Base-by-base conservation (phyloP, 2,113 vertebrate genomes). In the Perca fluviatilis region DNA sequence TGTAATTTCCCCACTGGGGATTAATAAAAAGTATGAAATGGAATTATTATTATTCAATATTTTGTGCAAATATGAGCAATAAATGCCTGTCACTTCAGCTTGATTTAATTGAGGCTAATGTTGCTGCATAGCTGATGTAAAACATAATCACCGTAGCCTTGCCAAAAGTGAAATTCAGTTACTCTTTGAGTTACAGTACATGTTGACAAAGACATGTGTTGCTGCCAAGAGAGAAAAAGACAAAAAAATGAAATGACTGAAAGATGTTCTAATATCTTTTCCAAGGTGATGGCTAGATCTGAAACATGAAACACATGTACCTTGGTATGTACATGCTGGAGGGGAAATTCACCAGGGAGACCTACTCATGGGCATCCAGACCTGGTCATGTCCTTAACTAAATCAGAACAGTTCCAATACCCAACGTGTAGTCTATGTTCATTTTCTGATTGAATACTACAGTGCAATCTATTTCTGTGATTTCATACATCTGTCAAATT, bases 271-370 rank as follows among this genome's bases (percentile, higher is more conserved):
- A 53, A 33, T 69, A 53, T 68, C 7, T 68, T 51, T 80, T 51
- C 30, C 27, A 65, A 62, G 61, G 49, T 25, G 49, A 49, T 11
- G 25, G 66, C 66, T 57, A 57, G 51, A 78, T 79, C 58, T 21
- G 63, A 80, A 77, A 79, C 75, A 62, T 49, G 7, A 62, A 78
- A 83, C 71, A 56, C 74, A 33, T 83, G 69, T 61, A 64, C 12
- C 27, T 65, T 65, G 40, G 62, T 46, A 67, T 33, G 71, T 58
- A 68, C 64, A 63, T 65, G 62, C 27, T 13, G 74, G 47, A 60
- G 60, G 40, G 5, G 11, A 61, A 60, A 73, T 40, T 11, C 74
- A 76, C 61, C 51, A 50, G 69, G 70, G 78, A 67, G 36, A 54
- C 36, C 13, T 33, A 33, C 58, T 58, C 84, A 53, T 62, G 71